These are phyloP conservation scores for Myxocyprinus asiaticus DNA, from an alignment of 2,113 vertebrate species.

Conservation along the genomic window DNA sequence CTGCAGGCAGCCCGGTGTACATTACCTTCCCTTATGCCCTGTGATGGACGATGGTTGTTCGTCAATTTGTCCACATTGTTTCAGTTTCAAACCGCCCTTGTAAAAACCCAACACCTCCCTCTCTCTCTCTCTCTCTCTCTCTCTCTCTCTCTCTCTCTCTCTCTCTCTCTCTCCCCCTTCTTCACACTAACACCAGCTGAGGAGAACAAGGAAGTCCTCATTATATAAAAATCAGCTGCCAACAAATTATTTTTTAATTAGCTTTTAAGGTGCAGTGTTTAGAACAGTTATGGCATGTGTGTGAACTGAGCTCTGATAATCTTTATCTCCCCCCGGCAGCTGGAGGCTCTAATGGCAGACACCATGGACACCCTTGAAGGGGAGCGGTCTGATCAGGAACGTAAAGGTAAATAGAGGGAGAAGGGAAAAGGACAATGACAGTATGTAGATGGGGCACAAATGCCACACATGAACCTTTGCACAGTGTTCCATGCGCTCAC, in stretches of 20 bases:
- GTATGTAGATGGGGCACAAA: constrained; percentile 56
- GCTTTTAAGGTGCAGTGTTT: constrained; percentile 88
- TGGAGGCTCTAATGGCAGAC: constrained; percentile 85
- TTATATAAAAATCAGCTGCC: constrained; percentile 79
- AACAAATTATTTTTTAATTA: constrained; percentile 91
- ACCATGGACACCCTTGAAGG: constrained; percentile 83
- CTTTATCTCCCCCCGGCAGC: constrained; percentile 84
- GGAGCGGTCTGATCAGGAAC: constrained; percentile 66
- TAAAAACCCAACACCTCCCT: neutral
- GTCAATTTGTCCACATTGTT: constrained; percentile 57
- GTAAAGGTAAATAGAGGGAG: constrained; percentile 70
- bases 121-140: too few relatives aligned
- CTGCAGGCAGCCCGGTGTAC: too few relatives aligned
- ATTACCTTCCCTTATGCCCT: neutral
- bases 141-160: too few relatives aligned
- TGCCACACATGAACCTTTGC: constrained; percentile 8
- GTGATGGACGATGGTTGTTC: constrained; percentile 52
- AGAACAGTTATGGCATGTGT: constrained; percentile 78
- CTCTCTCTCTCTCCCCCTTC: neutral
- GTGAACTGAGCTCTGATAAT: constrained; percentile 80
- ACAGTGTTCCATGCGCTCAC: constrained; percentile 1
- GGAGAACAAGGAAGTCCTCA: constrained; percentile 63
- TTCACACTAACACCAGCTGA: constrained; percentile 1
- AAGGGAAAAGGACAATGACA: constrained; percentile 72
- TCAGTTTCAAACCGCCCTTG: constrained; percentile 26